These are phyloP conservation scores for Pygoscelis adeliae DNA, from an alignment of 2,113 vertebrate species.

Conservation along the genomic window DNA sequence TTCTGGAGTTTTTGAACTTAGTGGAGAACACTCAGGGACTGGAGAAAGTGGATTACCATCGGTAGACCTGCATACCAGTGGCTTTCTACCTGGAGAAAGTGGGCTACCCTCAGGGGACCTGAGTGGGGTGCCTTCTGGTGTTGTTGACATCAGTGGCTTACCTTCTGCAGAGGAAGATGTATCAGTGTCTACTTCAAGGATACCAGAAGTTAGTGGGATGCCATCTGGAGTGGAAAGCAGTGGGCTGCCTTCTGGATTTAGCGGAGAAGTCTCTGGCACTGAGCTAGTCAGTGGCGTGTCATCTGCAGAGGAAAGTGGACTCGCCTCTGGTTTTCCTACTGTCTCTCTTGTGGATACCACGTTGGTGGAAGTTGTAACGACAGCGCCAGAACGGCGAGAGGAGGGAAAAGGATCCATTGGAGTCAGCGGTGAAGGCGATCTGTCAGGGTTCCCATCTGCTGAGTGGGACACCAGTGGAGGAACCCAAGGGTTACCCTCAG, in stretches of 20 bases:
- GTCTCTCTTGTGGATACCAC: slow-evolving; percentile 80
- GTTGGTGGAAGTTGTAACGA: slow-evolving; percentile 76
- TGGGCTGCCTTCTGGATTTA: slow-evolving; percentile 73
- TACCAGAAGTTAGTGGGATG: slow-evolving; percentile 43
- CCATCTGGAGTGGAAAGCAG: slow-evolving; percentile 74
- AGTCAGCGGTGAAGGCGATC: slow-evolving; percentile 71
- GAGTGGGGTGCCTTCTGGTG: slow-evolving; percentile 64
- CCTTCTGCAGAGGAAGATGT: slow-evolving; percentile 75
- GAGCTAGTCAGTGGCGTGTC: slow-evolving; percentile 61
- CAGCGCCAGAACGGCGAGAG: slow-evolving; percentile 64
- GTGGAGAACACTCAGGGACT: slow-evolving; percentile 63
- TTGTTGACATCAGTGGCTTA: slow-evolving; percentile 70
- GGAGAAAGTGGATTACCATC: slow-evolving; percentile 74
- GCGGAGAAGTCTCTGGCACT: slow-evolving; percentile 72
- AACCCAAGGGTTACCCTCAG: slow-evolving; percentile 74
- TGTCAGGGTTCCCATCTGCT: slow-evolving; percentile 65
- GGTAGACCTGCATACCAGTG: slow-evolving; percentile 69
- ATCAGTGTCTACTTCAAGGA: slow-evolving; percentile 68
- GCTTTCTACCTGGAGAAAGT: slow-evolving; percentile 59
- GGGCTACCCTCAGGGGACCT: slow-evolving; percentile 69
- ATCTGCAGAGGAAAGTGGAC: slow-evolving; percentile 78
- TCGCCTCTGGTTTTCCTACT: slow-evolving; percentile 76
- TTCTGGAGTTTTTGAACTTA: slow-evolving; percentile 55
- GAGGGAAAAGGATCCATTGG: slow-evolving; percentile 76
- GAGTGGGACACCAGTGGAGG: slow-evolving; percentile 67